Evolutionary conservation across 2,113 vertebrate genomes (phyloP).

Genomic region (Columbina picui): DNA sequence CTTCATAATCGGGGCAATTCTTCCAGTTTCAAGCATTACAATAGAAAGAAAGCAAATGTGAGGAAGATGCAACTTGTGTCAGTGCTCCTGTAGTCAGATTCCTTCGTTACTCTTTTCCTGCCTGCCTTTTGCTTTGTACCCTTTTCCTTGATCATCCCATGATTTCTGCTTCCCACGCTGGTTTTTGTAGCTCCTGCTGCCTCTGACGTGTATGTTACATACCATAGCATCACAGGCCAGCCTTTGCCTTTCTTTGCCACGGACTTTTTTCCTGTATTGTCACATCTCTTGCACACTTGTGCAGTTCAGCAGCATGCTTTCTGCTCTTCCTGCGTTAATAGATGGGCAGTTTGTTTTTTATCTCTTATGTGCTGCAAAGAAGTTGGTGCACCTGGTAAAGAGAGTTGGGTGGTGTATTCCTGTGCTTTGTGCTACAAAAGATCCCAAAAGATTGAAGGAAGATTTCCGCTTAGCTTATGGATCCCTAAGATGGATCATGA

Average conservation of each 20-base stretch:
- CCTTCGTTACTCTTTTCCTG: background rate
- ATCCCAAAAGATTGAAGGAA: background rate
- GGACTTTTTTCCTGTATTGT: background rate
- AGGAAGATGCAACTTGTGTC: background rate
- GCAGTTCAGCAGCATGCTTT: background rate
- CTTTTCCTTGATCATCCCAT: background rate
- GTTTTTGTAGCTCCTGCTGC: background rate
- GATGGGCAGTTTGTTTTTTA: background rate
- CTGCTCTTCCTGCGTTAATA: background rate
- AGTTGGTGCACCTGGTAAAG: background rate
- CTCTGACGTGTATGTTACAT: rapidly evolving
- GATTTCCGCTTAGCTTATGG: background rate
- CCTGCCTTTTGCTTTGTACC: background rate
- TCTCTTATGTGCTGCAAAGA: background rate
- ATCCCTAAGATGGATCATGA: rapidly evolving
- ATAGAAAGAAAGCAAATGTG: background rate
- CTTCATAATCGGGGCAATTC: background rate
- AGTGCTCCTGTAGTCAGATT: background rate
- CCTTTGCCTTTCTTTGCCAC: background rate
- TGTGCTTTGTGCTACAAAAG: background rate
- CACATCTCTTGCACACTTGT: background rate
- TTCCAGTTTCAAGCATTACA: background rate
- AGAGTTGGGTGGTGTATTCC: background rate
- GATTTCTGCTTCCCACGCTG: background rate
- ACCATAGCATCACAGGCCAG: background rate